Percentiles rank a stretch among this genome's conserved stretches.
Conservation (phyloP, 2,113 vertebrate genomes). For the Istiophorus platypterus region DNA sequence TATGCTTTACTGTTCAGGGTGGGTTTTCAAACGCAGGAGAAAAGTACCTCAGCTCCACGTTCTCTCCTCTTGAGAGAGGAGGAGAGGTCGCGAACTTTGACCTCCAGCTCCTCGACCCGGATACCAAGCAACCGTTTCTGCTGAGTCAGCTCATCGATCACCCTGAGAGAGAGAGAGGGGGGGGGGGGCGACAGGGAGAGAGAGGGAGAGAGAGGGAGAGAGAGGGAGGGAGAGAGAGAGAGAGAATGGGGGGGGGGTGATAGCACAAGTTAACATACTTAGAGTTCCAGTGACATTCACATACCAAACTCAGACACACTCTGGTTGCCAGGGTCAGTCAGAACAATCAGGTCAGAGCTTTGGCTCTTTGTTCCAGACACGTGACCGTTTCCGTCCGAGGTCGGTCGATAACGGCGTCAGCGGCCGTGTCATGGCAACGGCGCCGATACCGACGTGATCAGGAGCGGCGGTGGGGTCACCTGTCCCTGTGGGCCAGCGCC, state of each 20-base stretch:
- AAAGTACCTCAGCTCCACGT: conserved; percentile 53
- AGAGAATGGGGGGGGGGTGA: conserved; percentile 1
- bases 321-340: not conserved
- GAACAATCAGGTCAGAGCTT: conserved; percentile 12
- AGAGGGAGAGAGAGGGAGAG: conserved; percentile 17
- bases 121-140: conserved; percentile 80
- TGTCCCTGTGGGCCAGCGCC: conserved; percentile 80
- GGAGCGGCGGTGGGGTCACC: no score
- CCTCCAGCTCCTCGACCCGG: conserved; percentile 75
- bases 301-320: not conserved
- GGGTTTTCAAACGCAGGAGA: not conserved
- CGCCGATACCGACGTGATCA: no score
- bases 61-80: conserved; percentile 51
- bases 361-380: conserved; percentile 8
- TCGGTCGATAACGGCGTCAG: not conserved
- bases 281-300: not conserved
- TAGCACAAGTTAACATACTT: not conserved
- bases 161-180: conserved; percentile 74
- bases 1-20: not conserved
- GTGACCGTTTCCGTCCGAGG: not conserved
- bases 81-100: conserved; percentile 71
- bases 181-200: conserved; percentile 7
- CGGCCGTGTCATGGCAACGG: not conserved
- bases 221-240: conserved; percentile 19
- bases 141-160: conserved; percentile 84